Percentiles rank a stretch among this genome's conserved stretches.
These are phyloP conservation scores for Champsocephalus gunnari DNA, from an alignment of 2,797 vertebrate genomes.

Conservation along the genomic window DNA sequence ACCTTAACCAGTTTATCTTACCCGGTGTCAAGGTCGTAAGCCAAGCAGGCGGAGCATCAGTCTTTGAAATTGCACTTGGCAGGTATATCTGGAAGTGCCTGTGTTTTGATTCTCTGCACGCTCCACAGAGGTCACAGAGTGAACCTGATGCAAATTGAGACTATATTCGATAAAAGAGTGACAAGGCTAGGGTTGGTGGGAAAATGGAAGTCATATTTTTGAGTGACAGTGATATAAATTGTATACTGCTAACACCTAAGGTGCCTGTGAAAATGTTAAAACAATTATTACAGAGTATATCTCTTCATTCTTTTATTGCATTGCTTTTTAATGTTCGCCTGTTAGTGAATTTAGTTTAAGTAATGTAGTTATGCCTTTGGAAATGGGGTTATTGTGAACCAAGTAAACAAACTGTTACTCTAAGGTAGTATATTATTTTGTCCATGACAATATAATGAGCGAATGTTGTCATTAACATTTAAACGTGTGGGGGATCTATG, in stretches of 20 bases:
- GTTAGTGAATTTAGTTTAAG: not conserved
- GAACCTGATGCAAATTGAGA: slow-evolving; percentile 54
- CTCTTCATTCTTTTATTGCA: not conserved
- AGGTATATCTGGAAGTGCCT: not conserved
- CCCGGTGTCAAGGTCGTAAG: slow-evolving; percentile 27
- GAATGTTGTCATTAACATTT: slow-evolving; percentile 29
- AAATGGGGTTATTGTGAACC: not conserved
- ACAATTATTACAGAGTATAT: slow-evolving; percentile 24
- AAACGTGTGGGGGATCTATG: slow-evolving; percentile 29
- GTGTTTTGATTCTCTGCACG: slow-evolving; percentile 32
- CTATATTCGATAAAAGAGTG: slow-evolving; percentile 44
- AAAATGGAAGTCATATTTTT: slow-evolving; percentile 30
- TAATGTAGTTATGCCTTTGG: not conserved
- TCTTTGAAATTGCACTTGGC: slow-evolving; percentile 40
- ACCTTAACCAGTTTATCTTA: slow-evolving; percentile 25
- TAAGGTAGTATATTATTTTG: slow-evolving; percentile 13
- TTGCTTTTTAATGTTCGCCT: not conserved
- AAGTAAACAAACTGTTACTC: slow-evolving; percentile 4
- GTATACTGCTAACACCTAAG: slow-evolving; percentile 18
- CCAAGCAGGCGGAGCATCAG: not conserved
- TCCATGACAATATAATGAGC: slow-evolving; percentile 11
- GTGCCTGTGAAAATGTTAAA: slow-evolving; percentile 22
- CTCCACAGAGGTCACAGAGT: slow-evolving; percentile 36
- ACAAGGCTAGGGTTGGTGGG: slow-evolving; percentile 34
- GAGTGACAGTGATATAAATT: slow-evolving; percentile 51